A percentile compares a stretch with the other conserved stretches of the same genome.
phyloP scores from a whole-genome alignment of 2,797 vertebrate genomes.

The Tauraco hartlaubi region DNA sequence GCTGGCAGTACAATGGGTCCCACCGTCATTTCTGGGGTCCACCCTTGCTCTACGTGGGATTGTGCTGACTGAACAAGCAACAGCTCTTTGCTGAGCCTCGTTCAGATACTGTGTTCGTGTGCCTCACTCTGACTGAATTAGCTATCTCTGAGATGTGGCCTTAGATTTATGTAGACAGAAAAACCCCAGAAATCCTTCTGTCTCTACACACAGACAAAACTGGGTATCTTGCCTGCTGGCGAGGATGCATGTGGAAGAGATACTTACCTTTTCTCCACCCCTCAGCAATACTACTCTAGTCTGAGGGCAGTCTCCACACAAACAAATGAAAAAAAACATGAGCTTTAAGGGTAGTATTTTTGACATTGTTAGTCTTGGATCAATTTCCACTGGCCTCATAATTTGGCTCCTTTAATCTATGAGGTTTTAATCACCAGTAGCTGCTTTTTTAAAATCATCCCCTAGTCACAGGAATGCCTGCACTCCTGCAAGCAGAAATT shows the following conservation, averaged over 20 bases:
- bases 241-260: background rate
- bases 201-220: background rate
- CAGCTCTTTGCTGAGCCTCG: background rate
- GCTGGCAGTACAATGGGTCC: background rate
- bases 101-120: accelerated
- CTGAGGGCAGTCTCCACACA: background rate
- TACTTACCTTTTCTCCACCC: background rate
- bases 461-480: background rate
- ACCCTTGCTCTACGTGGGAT: background rate
- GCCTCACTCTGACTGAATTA: background rate
- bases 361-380: background rate
- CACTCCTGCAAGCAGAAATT: background rate
- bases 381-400: background rate
- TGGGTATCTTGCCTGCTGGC: background rate
- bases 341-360: background rate
- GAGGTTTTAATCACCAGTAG: background rate
- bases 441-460: background rate
- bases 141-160: background rate
- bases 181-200: background rate
- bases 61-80: background rate
- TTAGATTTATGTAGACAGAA: background rate
- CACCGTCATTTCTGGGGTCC: background rate
- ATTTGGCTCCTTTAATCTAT: background rate
- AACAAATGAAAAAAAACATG: background rate
- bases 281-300: background rate